A percentile compares a stretch with the other conserved stretches of the same genome.
Evolutionary conservation across 1,140 invertebrate genomes (phyloP).

Genomic region (Atopsyche davidsoni): DNA sequence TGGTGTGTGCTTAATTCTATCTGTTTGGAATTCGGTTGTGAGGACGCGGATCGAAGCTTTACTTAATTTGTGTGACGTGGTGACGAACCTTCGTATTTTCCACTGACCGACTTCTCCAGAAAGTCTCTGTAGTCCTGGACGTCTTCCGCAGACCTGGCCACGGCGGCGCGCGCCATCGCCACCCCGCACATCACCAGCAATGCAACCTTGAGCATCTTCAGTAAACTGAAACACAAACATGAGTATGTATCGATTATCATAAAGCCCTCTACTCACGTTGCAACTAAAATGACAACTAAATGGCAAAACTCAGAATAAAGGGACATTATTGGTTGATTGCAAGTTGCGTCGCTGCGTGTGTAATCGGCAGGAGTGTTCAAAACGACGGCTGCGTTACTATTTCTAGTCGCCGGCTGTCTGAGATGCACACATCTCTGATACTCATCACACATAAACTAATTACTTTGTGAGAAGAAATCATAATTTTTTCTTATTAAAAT

Average conservation of each 20-base stretch:
- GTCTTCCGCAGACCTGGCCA: background rate
- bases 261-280: background rate
- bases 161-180: slow-evolving; percentile 1
- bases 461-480: too few relatives aligned
- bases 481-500: too few relatives aligned
- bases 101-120: slow-evolving; percentile 13
- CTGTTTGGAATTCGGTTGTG: background rate
- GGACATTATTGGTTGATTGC: background rate
- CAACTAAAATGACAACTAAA: too few relatives aligned
- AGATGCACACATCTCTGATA: too few relatives aligned
- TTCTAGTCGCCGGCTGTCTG: too few relatives aligned
- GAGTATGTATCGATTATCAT: too few relatives aligned
- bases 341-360: too few relatives aligned
- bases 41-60: too few relatives aligned
- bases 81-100: slow-evolving; percentile 8
- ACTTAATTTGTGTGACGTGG: too few relatives aligned
- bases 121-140: slow-evolving; percentile 6
- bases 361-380: too few relatives aligned
- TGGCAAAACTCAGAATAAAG: background rate
- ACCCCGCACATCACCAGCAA: slow-evolving; percentile 8
- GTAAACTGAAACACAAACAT: background rate
- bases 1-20: background rate
- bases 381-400: too few relatives aligned
- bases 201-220: background rate
- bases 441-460: too few relatives aligned